These are phyloP conservation scores for Microcebus lehilahytsara DNA, from an alignment of 2,113 vertebrate species.

Conservation along the genomic window DNA sequence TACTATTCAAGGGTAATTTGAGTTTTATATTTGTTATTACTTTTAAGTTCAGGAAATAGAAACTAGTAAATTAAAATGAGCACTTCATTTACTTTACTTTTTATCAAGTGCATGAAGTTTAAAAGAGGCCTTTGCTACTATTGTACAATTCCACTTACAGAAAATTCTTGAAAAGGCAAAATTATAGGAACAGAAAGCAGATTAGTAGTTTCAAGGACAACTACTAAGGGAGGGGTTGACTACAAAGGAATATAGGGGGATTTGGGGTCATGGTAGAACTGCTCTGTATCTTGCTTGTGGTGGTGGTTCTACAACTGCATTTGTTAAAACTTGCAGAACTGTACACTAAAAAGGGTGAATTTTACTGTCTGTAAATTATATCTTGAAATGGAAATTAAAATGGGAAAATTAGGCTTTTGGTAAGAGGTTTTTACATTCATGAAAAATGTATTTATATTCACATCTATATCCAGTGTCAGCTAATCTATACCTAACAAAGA, in stretches of 20 bases:
- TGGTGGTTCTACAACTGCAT: background rate
- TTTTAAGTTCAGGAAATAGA: constrained; percentile 28
- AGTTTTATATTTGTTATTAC: constrained; percentile 15
- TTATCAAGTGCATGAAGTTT: background rate
- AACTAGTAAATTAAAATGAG: background rate
- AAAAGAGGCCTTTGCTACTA: background rate
- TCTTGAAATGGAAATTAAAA: background rate
- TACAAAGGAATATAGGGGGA: rapidly evolving
- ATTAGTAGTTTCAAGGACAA: background rate
- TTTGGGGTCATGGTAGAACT: background rate
- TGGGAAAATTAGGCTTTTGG: background rate
- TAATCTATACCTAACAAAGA: constrained; percentile 5
- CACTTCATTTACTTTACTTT: background rate
- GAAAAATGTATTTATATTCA: background rate
- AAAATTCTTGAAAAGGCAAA: background rate
- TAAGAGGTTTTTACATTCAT: background rate
- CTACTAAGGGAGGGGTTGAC: background rate
- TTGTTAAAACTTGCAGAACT: background rate
- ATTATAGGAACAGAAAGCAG: background rate
- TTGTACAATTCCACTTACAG: background rate
- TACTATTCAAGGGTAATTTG: constrained; percentile 10
- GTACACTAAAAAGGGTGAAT: background rate
- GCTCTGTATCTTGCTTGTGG: background rate
- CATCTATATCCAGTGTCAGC: background rate
- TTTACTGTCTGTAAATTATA: background rate